These are phyloP conservation scores for Parotocinclus haroldoi DNA, from an alignment of 2,797 vertebrate species.

Conservation along the genomic window DNA sequence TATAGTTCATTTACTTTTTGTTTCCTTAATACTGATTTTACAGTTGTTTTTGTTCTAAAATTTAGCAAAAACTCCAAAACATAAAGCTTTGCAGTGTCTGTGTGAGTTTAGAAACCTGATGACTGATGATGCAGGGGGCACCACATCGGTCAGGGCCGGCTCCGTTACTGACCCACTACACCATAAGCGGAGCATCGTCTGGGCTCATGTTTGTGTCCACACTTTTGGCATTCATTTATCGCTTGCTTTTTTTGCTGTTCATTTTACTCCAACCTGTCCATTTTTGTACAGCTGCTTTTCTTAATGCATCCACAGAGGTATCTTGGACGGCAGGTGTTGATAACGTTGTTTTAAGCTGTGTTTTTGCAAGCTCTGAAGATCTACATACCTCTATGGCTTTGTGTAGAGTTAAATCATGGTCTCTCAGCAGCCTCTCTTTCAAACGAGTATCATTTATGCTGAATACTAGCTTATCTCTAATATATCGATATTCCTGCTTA, in stretches of 20 bases:
- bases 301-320: background rate
- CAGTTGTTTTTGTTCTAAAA: too few species aligned
- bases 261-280: background rate
- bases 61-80: too few species aligned
- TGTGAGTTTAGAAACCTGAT: too few species aligned
- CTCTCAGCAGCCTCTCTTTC: slow-evolving; percentile 20
- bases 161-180: too few species aligned
- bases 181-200: slow-evolving; percentile 16
- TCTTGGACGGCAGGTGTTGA: background rate
- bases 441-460: background rate
- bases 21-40: too few species aligned
- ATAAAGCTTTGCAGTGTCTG: too few species aligned
- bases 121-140: too few species aligned
- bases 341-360: slow-evolving; percentile 2
- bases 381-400: slow-evolving; percentile 28
- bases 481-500: slow-evolving; percentile 6
- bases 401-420: slow-evolving; percentile 1
- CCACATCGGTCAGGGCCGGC: too few species aligned
- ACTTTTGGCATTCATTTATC: background rate
- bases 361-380: slow-evolving; percentile 3
- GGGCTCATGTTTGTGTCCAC: slow-evolving; percentile 17
- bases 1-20: too few species aligned
- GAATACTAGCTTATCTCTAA: slow-evolving; percentile 27
- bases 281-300: background rate
- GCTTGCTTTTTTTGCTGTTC: background rate